Base-by-base conservation (phyloP, 2,888 invertebrate genomes). In the Lasioglossum lativentre region DNA sequence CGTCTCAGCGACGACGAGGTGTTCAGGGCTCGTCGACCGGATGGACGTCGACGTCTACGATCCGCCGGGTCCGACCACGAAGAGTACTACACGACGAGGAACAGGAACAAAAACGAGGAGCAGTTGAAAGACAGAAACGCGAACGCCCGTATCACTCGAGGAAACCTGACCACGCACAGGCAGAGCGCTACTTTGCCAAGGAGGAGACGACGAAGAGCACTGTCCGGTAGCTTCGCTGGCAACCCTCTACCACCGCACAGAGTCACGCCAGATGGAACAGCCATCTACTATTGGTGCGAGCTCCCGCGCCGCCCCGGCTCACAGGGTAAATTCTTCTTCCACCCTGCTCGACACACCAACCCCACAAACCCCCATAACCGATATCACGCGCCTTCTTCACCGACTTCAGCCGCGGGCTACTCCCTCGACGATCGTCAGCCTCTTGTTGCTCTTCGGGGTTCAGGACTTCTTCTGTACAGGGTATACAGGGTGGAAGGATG, bases 261-360 rank as follows among this genome's bases (percentile, higher is more conserved):
- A 89, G 96, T 97, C 92, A 97, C 98, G 82, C 97, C 98, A 45
- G 98, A 98, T 95, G 98, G 98, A 92, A 98, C 98, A 86, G 97
- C 97, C 94, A 97, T 98, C 94, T 97, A 97, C 96, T 98, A 98
- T 96, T 98, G 98, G 98, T 98, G 98, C 96, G 98, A 98, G 96
- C 95, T 97, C 95, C 97, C 97, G 91, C 94, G 94, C 93, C 95
- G 94, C 92, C 95, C 95, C 94, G 95, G 95, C 93, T 95, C 94
- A 93, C 95, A 95, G 95, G 95, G 95, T 95, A 95, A 94, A 92
- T 93, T 93, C 87, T 86, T 90, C 87, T 86, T 88, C 79, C 83
- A 88, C 70, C 80, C 83, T 68, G 83, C 59, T 63, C 71, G 78
- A 85, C 82, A 84, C 82, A 85, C 75, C 42, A 27, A 38, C 52